A percentile compares a stretch with the other conserved stretches of the same genome.
Evolutionary conservation across 2,797 vertebrate genomes (phyloP).

Genomic region (Darevskia nairensis): DNA sequence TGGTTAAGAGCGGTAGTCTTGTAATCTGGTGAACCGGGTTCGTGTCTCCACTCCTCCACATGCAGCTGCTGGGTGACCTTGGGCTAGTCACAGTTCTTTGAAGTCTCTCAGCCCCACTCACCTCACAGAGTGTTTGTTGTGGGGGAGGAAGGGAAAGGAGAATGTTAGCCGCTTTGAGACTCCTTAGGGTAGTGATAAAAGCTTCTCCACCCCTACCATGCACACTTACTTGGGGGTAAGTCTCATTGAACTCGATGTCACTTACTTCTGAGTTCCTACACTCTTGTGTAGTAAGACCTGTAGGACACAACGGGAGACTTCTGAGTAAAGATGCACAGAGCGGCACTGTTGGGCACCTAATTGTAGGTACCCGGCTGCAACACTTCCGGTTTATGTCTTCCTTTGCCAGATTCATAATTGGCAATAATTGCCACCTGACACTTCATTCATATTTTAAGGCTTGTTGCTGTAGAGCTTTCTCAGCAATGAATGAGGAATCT

Average conservation of each 20-base stretch:
- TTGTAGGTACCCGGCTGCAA: not conserved
- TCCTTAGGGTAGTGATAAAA: not conserved
- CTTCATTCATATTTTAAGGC: not conserved
- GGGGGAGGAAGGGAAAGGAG: too few relatives aligned
- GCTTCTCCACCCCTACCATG: too few relatives aligned
- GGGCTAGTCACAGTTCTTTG: too few relatives aligned
- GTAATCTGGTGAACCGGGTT: too few relatives aligned
- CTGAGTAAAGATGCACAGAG: not conserved
- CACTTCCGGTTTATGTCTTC: not conserved
- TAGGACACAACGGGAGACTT: not conserved
- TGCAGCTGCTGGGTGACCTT: too few relatives aligned
- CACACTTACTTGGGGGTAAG: not conserved
- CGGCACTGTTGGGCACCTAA: not conserved
- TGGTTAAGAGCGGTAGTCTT: too few relatives aligned
- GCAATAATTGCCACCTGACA: not conserved
- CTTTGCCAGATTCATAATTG: not conserved
- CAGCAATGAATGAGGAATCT: not conserved
- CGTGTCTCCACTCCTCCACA: too few relatives aligned
- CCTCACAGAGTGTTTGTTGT: too few relatives aligned
- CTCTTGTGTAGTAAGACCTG: not conserved
- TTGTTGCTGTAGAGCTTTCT: not conserved
- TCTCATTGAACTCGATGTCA: not conserved
- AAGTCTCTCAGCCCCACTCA: too few relatives aligned
- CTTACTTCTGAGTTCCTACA: not conserved
- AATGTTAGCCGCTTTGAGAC: too few relatives aligned